phyloP scores from a whole-genome alignment of 1,140 invertebrate species.

The Drosophila suzukii region DNA sequence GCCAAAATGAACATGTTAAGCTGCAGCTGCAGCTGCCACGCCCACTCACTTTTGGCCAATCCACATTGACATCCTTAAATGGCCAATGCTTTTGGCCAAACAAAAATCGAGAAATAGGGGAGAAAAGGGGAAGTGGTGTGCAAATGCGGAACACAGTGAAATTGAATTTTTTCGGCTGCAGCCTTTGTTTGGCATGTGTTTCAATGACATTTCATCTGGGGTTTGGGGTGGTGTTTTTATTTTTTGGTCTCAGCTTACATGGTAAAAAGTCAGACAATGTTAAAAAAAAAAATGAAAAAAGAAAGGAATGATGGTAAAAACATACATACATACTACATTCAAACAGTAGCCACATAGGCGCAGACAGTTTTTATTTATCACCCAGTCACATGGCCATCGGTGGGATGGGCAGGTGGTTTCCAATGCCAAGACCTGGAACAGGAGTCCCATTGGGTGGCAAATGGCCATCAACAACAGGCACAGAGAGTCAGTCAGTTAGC shows the following conservation, averaged over 20 bases:
- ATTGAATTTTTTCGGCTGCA: slow-evolving; percentile 66
- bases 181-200: slow-evolving; percentile 59
- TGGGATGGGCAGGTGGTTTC: slow-evolving; percentile 6
- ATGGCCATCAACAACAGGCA: slow-evolving; percentile 49
- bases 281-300: slow-evolving; percentile 24
- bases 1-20: slow-evolving; percentile 74
- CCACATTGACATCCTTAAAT: slow-evolving; percentile 60
- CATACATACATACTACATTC: slow-evolving; percentile 2
- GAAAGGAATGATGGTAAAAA: slow-evolving; percentile 11
- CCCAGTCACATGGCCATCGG: slow-evolving; percentile 27
- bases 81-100: slow-evolving; percentile 51
- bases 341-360: slow-evolving; percentile 63
- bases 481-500: slow-evolving; percentile 28
- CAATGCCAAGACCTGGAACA: background rate
- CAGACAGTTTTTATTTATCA: slow-evolving; percentile 83
- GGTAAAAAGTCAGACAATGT: slow-evolving; percentile 61
- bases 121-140: background rate
- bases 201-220: slow-evolving; percentile 33
- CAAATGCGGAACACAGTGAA: slow-evolving; percentile 58
- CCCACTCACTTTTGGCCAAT: slow-evolving; percentile 2
- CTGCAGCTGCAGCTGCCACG: slow-evolving; percentile 31
- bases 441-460: slow-evolving; percentile 20
- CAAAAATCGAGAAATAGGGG: too few relatives aligned
- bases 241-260: slow-evolving; percentile 47
- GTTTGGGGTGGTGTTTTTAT: slow-evolving; percentile 14